Evolutionary conservation across 30 jellyfish, hydroid and myxozoan genomes (phyloP).

Genomic region (Clytia hemisphaerica): DNA sequence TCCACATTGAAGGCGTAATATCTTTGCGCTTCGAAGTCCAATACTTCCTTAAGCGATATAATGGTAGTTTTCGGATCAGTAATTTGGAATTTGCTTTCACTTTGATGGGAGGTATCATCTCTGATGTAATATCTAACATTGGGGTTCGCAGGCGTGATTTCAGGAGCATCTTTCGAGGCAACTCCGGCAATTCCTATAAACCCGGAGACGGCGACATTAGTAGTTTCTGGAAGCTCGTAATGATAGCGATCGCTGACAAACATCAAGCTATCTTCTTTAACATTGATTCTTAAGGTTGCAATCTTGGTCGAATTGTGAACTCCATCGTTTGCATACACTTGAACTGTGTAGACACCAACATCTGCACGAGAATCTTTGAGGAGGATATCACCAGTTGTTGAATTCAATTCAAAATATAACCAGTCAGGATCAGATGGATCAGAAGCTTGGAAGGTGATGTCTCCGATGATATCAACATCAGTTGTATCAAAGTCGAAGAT

Average conservation of each 20-base stretch:
- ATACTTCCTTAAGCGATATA: not conserved
- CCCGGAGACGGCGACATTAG: too few relatives aligned
- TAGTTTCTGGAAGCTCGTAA: not conserved
- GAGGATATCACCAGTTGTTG: slow-evolving; percentile 33
- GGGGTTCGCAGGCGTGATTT: not conserved
- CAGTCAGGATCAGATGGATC: slow-evolving; percentile 4
- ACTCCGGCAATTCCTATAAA: too few relatives aligned
- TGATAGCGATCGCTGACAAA: not conserved
- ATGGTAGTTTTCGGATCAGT: slow-evolving; percentile 1
- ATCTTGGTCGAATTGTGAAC: not conserved
- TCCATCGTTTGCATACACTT: slow-evolving; percentile 18
- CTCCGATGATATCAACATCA: slow-evolving; percentile 5
- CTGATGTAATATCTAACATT: not conserved
- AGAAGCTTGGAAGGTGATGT: not conserved
- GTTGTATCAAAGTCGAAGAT: slow-evolving; percentile 6
- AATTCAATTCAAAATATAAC: not conserved
- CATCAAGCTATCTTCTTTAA: not conserved
- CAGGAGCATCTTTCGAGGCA: not conserved
- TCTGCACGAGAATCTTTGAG: not conserved
- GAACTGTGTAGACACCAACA: not conserved
- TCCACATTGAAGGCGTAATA: slow-evolving; percentile 2
- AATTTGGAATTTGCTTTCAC: slow-evolving; percentile 3
- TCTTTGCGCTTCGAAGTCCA: slow-evolving; percentile 1
- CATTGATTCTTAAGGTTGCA: not conserved
- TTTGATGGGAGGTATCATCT: not conserved